Percentiles rank a stretch among this genome's conserved stretches.
phyloP scores from a whole-genome alignment of 2,797 vertebrate species.

The Poeciliopsis gracilis region DNA sequence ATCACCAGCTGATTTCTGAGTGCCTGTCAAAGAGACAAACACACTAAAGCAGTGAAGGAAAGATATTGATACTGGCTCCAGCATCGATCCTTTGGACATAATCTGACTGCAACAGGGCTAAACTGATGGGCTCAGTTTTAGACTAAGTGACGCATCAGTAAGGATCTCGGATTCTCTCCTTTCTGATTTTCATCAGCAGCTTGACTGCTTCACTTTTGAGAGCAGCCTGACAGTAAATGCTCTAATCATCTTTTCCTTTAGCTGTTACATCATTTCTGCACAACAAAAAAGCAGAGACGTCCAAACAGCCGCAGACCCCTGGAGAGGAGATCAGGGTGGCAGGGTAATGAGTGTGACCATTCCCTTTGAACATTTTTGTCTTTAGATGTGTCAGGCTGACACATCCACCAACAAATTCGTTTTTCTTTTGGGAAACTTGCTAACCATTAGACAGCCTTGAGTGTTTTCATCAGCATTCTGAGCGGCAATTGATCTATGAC shows the following conservation, averaged over 20 bases:
- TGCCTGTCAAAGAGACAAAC: background rate
- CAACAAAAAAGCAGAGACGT: background rate
- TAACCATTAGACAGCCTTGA: background rate
- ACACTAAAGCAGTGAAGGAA: background rate
- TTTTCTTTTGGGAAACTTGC: background rate
- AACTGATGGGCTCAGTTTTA: background rate
- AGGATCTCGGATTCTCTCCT: background rate
- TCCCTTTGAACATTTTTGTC: background rate
- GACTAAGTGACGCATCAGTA: background rate
- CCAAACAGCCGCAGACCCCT: conserved; percentile 3
- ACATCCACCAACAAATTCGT: background rate
- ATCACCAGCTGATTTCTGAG: background rate
- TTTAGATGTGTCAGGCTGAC: background rate
- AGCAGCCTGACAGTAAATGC: conserved; percentile 3
- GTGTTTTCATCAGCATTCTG: conserved; percentile 3
- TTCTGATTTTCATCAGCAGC: background rate
- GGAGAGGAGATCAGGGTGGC: conserved; percentile 5
- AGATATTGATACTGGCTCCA: background rate
- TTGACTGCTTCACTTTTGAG: background rate
- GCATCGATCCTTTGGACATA: background rate
- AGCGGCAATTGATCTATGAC: conserved; percentile 29
- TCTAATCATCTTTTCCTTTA: conserved; percentile 1
- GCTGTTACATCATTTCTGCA: background rate
- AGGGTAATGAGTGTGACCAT: conserved; percentile 2
- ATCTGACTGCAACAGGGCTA: background rate